Evolutionary conservation across 2,797 vertebrate genomes (phyloP), one percentile per base, ranked within the genome.

Genomic region (Eulemur rubriventer): DNA sequence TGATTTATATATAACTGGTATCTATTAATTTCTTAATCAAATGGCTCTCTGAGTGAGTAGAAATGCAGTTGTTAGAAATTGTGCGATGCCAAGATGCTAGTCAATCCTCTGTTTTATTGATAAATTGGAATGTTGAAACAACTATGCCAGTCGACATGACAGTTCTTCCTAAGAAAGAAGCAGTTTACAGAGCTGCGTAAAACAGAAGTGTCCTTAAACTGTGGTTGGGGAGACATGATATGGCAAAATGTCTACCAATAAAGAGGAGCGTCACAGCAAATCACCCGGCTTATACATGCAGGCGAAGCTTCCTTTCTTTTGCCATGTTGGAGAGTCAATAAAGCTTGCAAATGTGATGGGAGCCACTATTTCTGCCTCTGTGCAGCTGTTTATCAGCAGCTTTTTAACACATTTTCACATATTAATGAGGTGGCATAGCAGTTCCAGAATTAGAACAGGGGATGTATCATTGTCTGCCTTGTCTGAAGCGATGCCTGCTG

Each of bases 351-450:
- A 96, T 89, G 78, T 59, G 91, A 91, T 26, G 88, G 87, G 88
- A 96, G 90, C 87, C 95, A 80, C 94, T 65, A 55, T 97, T 96
- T 91, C 96, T 95, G 84, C 96, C 96, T 94, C 85, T 86, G 91
- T 97, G 96, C 96, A 96, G 96, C 97, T 97, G 97, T 97, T 97
- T 97, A 96, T 96, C 95, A 91, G 96, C 95, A 95, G 94, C 85
- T 97, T 97, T 97, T 94, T 24, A 96, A 96, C 97, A 97, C 96
- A 95, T 97, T 94, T 96, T 35, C 97, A 95, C 96, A 72, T 97
- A 97, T 98, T 97, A 96, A 97, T 97, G 97, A 97, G 94, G 96
- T 92, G 92, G 96, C 94, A 72, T 46, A 91, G 91, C 95, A 61
- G 92, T 75, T 97, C 96, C 95, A 70, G 94, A 97, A 97, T 97